These are phyloP conservation scores for Neodontobutis hainanensis DNA, from an alignment of 2,113 vertebrate species.

Conservation along the genomic window DNA sequence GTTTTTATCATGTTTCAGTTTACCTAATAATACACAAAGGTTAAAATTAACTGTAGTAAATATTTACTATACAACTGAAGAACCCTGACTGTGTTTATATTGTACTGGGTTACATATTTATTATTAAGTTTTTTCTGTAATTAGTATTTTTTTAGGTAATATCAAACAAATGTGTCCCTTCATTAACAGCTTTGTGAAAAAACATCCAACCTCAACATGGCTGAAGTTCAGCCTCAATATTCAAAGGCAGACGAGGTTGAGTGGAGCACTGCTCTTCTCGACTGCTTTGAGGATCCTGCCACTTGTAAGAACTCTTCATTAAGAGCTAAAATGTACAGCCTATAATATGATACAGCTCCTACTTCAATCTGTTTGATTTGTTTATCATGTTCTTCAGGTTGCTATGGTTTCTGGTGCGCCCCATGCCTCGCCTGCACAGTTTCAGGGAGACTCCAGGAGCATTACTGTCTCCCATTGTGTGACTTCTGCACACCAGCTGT, in stretches of 20 bases:
- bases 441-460: conserved; percentile 34
- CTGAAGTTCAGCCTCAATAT: background rate
- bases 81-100: no score
- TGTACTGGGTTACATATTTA: no score
- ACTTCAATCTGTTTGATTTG: background rate
- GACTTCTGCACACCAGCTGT: conserved; percentile 48
- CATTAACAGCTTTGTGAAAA: background rate
- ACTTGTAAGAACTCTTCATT: conserved; percentile 1
- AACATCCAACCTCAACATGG: background rate
- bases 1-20: no score
- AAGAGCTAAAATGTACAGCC: background rate
- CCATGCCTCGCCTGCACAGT: conserved; percentile 57
- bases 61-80: no score
- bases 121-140: no score
- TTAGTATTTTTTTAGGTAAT: no score
- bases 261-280: background rate
- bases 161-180: background rate
- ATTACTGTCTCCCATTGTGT: conserved; percentile 53
- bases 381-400: conserved; percentile 1
- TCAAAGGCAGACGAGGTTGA: background rate
- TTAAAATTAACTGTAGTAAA: no score
- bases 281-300: conserved; percentile 2
- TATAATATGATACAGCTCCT: no score
- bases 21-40: no score
- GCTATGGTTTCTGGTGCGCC: conserved; percentile 66